Base-by-base conservation (phyloP, 2,888 invertebrate genomes). In the Sabatieria punctata region DNA sequence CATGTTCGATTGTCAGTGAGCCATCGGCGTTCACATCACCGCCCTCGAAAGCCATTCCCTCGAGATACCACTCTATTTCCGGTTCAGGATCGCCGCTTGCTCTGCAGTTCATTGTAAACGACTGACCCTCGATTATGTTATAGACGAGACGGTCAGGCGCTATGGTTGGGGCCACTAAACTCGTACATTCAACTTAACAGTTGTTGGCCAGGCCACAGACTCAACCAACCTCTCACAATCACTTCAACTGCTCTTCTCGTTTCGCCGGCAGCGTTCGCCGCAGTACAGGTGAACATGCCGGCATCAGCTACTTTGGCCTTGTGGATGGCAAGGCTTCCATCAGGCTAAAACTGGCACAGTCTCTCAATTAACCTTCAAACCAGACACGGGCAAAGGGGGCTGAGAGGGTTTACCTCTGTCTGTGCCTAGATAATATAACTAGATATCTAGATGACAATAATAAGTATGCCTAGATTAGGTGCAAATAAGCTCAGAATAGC, bases 281-380 rank as follows among this genome's bases (percentile, higher is more conserved):
- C 71, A 1, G 64, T 50, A 56, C 71, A 71, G 49, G 66, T 62
- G 52, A 68, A 71, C 15, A 61, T 55, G 2, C 68, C 71, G 46
- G 62, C 64, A 55, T 48, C 48, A 18, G 24, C 27, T n/a, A 24
- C 24, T 13, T 11, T 26, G n/a, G 40, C 26, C 4, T 27, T 18
- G 35, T 39, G 21, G 26, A 49, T 36, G 6, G 40, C 23, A 39
- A 51, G 26, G 13, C 22, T 27, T 23, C 49, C 49, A 26, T 36
- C 44, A 25, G 46, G 42, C 49, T 49, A 35, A 37, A 46, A 50
- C n/a, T n/a, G 23, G 39, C 4, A 60, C 61, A 24, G 51, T 41
- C 8, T 40, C 51, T 52, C 52, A 24, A 45, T 45, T 18, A n/a
- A n/a, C n/a, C n/a, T n/a, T n/a, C n/a, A n/a, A n/a, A n/a, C n/a